These are phyloP conservation scores for Drosophila oshimai DNA, from an alignment of 1,140 invertebrate genomes.

Conservation along the genomic window DNA sequence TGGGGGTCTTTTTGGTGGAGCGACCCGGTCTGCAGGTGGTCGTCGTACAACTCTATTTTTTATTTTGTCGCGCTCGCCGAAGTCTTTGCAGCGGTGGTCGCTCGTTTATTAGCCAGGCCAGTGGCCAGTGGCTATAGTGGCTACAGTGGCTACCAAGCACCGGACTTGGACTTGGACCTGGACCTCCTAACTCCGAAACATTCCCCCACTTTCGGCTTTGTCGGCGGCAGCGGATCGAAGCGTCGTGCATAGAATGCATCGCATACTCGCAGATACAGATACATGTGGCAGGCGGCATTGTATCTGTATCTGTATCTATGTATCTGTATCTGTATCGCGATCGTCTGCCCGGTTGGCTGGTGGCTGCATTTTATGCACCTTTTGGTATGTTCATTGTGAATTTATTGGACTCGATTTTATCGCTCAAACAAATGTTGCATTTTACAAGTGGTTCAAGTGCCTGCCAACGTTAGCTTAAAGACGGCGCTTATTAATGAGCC, in stretches of 20 bases:
- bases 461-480: constrained; percentile 65
- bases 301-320: constrained; percentile 60
- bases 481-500: constrained; percentile 78
- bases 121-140: constrained; percentile 24
- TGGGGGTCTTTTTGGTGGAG: constrained; percentile 23
- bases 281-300: constrained; percentile 39
- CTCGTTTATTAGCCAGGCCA: constrained; percentile 48
- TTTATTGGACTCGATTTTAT: constrained; percentile 81
- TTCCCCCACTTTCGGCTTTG: constrained; percentile 9
- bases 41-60: constrained; percentile 81
- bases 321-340: constrained; percentile 64
- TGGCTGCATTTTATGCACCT: constrained; percentile 74
- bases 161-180: constrained; percentile 26
- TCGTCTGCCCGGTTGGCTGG: constrained; percentile 37
- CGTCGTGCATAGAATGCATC: constrained; percentile 53
- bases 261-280: constrained; percentile 68
- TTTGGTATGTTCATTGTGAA: constrained; percentile 82
- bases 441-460: constrained; percentile 79
- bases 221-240: constrained; percentile 9
- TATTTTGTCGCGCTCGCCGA: constrained; percentile 78
- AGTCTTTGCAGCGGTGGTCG: constrained; percentile 68
- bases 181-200: constrained; percentile 20
- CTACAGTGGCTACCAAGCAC: constrained; percentile 31
- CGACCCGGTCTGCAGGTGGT: constrained; percentile 68
- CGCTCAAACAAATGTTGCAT: constrained; percentile 82